Evolutionary conservation across 2,113 vertebrate genomes (phyloP).

Genomic region (Hypanus sabinus): DNA sequence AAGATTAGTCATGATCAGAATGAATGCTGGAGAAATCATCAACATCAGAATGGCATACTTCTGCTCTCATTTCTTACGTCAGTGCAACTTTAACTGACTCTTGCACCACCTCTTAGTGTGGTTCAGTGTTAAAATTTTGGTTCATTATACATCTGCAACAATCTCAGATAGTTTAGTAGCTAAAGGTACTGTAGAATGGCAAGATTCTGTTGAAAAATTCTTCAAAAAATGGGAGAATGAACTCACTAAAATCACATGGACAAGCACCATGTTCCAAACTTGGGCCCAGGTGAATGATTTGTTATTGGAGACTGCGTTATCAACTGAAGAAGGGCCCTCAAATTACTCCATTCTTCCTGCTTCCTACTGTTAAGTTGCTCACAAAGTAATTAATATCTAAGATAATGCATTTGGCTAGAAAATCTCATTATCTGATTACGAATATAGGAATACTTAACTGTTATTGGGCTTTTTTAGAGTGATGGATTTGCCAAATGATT

Average conservation of each 20-base stretch:
- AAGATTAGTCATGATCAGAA: too few species aligned
- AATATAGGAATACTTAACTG: background rate
- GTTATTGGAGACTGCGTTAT: background rate
- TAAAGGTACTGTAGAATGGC: background rate
- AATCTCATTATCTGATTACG: conserved; percentile 23
- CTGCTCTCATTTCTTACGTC: too few species aligned
- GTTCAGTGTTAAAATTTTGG: background rate
- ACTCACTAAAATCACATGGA: background rate
- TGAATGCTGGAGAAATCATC: too few species aligned
- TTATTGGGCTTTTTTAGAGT: background rate
- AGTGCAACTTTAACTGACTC: too few species aligned
- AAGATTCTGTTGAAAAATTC: background rate
- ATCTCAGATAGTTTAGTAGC: background rate
- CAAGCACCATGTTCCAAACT: background rate
- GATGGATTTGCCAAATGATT: conserved; percentile 14
- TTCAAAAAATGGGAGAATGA: background rate
- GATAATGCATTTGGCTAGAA: background rate
- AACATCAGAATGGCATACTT: too few species aligned
- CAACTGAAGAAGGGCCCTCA: too few species aligned
- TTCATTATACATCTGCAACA: background rate
- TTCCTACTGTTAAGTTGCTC: background rate
- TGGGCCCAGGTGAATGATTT: background rate
- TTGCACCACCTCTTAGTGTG: background rate
- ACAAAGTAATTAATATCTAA: conserved; percentile 4
- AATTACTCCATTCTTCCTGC: conserved; percentile 7